Evolutionary conservation across 30 jellyfish, hydroid and myxozoan genomes (phyloP).

Genomic region (Morbakka virulenta): DNA sequence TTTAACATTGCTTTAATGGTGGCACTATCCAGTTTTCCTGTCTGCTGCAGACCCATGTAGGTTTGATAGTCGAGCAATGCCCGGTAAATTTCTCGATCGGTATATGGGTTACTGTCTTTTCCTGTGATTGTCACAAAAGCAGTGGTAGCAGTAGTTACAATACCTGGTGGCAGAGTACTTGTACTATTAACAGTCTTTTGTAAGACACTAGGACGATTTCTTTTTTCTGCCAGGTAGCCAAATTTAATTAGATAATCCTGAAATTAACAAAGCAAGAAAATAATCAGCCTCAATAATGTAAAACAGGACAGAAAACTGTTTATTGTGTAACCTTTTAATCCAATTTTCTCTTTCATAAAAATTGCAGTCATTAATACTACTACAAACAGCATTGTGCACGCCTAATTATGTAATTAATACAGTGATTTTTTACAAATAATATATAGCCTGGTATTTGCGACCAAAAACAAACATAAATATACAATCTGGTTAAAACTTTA

Average conservation of each 20-base stretch:
- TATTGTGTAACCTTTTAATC: too few relatives aligned
- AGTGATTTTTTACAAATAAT: too few relatives aligned
- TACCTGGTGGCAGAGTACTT: slow-evolving; percentile 32
- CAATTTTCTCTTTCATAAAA: too few relatives aligned
- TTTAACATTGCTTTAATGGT: slow-evolving; percentile 27
- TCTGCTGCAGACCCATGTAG: slow-evolving; percentile 57
- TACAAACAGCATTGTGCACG: too few relatives aligned
- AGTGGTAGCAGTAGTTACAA: slow-evolving; percentile 1
- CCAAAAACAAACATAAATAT: too few relatives aligned
- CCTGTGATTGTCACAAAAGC: neutral
- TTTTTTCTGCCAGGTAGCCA: slow-evolving; percentile 58
- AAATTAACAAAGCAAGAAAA: neutral
- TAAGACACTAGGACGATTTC: neutral
- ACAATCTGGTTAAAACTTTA: too few relatives aligned
- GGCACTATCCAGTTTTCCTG: slow-evolving; percentile 54
- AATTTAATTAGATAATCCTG: slow-evolving; percentile 54
- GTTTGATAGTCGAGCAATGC: slow-evolving; percentile 74
- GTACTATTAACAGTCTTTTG: slow-evolving; percentile 1
- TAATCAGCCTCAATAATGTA: too few relatives aligned
- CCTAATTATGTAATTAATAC: too few relatives aligned
- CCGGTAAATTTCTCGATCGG: slow-evolving; percentile 42
- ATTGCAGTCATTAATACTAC: too few relatives aligned
- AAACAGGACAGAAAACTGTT: too few relatives aligned
- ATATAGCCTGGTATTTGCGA: too few relatives aligned
- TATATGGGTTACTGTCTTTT: slow-evolving; percentile 2